Percentiles rank a stretch among this genome's conserved stretches.
These are phyloP conservation scores for Manduca sexta DNA, from an alignment of 1,140 invertebrate species.

Conservation along the genomic window DNA sequence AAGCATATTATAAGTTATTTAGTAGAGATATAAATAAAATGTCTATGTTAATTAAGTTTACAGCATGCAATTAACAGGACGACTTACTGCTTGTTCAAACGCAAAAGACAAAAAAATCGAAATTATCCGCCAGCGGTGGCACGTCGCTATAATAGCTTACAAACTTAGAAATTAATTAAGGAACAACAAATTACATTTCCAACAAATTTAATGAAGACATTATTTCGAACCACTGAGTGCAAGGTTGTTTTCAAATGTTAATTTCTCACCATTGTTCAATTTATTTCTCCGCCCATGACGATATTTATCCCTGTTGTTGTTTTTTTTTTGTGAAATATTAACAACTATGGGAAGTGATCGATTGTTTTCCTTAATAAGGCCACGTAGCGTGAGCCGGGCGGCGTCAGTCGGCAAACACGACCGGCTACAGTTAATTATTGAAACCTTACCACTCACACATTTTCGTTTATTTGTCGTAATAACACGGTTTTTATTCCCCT, in stretches of 20 bases:
- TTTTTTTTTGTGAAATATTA: slow-evolving; percentile 1
- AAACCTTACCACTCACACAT: slow-evolving; percentile 9
- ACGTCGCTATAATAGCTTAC: slow-evolving; percentile 29
- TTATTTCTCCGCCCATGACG: slow-evolving; percentile 6
- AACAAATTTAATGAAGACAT: slow-evolving; percentile 34
- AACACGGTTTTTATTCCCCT: slow-evolving; percentile 17
- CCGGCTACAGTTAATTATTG: slow-evolving; percentile 5
- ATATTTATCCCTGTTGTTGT: background rate
- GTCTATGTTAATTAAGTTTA: too few relatives aligned
- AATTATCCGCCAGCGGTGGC: slow-evolving; percentile 23
- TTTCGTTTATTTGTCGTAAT: slow-evolving; percentile 16
- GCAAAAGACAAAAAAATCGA: slow-evolving; percentile 20
- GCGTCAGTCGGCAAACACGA: slow-evolving; percentile 3
- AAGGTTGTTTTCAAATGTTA: slow-evolving; percentile 26
- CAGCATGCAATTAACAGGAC: too few relatives aligned
- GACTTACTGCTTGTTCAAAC: background rate
- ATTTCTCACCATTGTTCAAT: slow-evolving; percentile 6
- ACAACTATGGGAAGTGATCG: background rate
- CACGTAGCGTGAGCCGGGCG: background rate
- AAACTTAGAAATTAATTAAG: slow-evolving; percentile 48
- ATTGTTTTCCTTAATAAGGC: slow-evolving; percentile 8
- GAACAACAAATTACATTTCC: slow-evolving; percentile 37
- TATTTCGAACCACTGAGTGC: slow-evolving; percentile 21
- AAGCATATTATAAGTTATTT: too few relatives aligned
- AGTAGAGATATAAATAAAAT: too few relatives aligned